Evolutionary conservation across 2,797 vertebrate species (phyloP).

Genomic region (Gymnothorax reevesii): DNA sequence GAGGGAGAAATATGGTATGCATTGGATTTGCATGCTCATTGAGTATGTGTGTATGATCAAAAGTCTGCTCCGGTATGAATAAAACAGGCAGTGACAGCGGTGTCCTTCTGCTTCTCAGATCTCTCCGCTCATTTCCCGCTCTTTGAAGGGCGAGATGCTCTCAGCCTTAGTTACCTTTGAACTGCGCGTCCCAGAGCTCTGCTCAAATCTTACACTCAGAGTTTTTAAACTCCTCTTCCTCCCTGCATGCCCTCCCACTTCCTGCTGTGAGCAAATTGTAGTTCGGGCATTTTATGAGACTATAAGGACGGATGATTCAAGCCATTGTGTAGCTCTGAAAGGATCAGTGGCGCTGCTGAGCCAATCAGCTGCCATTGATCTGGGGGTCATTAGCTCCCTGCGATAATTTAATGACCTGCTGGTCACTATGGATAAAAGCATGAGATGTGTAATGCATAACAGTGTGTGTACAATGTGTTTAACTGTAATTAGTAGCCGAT

Average conservation of each 20-base stretch:
- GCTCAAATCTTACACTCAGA: neutral
- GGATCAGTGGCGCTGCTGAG: too few relatives aligned
- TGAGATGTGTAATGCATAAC: too few relatives aligned
- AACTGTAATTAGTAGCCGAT: too few relatives aligned
- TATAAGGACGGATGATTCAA: too few relatives aligned
- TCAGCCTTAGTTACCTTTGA: neutral
- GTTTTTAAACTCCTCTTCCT: neutral
- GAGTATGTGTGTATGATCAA: neutral
- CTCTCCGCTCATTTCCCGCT: neutral
- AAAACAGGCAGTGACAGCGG: neutral
- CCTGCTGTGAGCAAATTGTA: neutral
- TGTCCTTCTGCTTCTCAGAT: neutral
- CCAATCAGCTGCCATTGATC: too few relatives aligned
- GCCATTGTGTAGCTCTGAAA: too few relatives aligned
- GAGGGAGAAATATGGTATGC: too few relatives aligned
- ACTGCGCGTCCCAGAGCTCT: neutral
- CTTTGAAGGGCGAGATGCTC: neutral
- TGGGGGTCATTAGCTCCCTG: too few relatives aligned
- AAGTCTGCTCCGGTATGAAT: slow-evolving; percentile 1
- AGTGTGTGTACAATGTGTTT: too few relatives aligned
- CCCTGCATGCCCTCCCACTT: neutral
- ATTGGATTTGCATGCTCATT: neutral
- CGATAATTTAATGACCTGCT: too few relatives aligned
- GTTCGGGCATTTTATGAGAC: too few relatives aligned
- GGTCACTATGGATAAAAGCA: too few relatives aligned